Conservation (phyloP, 2,113 vertebrate genomes). For the Prunella fulvescens region DNA sequence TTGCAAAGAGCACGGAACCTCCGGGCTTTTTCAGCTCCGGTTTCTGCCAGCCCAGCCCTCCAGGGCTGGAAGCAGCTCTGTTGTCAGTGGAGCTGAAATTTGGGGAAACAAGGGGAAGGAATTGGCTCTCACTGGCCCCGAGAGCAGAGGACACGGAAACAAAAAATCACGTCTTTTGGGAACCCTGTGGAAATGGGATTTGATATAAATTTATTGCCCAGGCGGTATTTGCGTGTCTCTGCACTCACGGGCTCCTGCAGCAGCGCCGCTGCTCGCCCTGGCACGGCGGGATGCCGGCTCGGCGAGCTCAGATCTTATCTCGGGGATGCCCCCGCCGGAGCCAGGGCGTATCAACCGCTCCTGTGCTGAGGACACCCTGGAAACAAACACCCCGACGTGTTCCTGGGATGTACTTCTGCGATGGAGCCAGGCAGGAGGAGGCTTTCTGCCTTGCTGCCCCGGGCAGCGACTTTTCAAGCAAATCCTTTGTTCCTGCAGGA, state of each 20-base stretch:
- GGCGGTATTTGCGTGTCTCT: not conserved
- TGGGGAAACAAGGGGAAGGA: rapidly evolving
- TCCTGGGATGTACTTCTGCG: not conserved
- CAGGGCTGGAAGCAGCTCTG: not conserved
- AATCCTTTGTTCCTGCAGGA: not conserved
- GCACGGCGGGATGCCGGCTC: not conserved
- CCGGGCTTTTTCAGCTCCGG: rapidly evolving
- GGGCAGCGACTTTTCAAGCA: not conserved
- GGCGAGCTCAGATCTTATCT: slow-evolving; percentile 4
- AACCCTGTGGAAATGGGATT: not conserved
- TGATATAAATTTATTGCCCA: not conserved
- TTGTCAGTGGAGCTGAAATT: not conserved
- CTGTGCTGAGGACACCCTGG: not conserved
- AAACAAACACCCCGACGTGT: not conserved
- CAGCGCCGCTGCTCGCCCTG: not conserved
- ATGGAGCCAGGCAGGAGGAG: not conserved
- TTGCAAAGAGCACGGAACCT: not conserved
- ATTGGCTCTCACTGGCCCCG: rapidly evolving
- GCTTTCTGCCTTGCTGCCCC: not conserved
- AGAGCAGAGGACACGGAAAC: not conserved
- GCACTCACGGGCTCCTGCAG: not conserved
- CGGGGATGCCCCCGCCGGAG: not conserved
- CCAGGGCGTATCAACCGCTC: slow-evolving; percentile 32
- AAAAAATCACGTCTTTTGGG: not conserved
- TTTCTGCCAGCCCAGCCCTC: not conserved